Conservation (phyloP, 2,888 invertebrate genomes). For the Mechanitis messenoides region DNA sequence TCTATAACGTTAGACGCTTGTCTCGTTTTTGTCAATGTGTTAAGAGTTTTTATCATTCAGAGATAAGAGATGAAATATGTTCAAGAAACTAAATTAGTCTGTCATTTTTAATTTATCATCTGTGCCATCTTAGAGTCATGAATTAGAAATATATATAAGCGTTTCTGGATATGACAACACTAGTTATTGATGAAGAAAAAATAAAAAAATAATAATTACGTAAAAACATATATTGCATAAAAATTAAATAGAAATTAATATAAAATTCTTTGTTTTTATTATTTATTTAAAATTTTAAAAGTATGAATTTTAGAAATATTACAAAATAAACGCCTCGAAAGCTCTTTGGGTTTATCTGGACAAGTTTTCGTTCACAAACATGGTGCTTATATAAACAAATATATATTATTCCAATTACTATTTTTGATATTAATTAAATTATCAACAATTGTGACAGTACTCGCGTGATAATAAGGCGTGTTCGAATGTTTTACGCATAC, state of each 20-base stretch:
- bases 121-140: conserved; percentile 28
- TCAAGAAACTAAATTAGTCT: conserved; percentile 49
- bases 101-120: conserved; percentile 36
- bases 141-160: conserved; percentile 10
- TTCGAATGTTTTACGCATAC: conserved; percentile 70
- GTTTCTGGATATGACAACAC: too few species aligned
- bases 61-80: conserved; percentile 31
- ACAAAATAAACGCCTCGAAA: too few species aligned
- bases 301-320: too few species aligned
- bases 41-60: conserved; percentile 27
- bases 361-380: too few species aligned
- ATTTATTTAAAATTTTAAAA: too few species aligned
- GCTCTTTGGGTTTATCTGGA: too few species aligned
- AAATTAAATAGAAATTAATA: too few species aligned
- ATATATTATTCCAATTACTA: not conserved
- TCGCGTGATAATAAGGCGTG: conserved; percentile 71
- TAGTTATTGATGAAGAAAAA: too few species aligned
- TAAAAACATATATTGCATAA: too few species aligned
- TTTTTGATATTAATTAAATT: conserved; percentile 31
- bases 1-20: conserved; percentile 22
- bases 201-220: too few species aligned
- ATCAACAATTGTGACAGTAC: conserved; percentile 50
- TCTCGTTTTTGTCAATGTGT: conserved; percentile 29
- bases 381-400: too few species aligned
- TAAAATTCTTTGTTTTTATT: too few species aligned